Evolutionary conservation across 1,140 invertebrate genomes (phyloP), one percentile per base, ranked within the genome.

Genomic region (Chymomyza costata): DNA sequence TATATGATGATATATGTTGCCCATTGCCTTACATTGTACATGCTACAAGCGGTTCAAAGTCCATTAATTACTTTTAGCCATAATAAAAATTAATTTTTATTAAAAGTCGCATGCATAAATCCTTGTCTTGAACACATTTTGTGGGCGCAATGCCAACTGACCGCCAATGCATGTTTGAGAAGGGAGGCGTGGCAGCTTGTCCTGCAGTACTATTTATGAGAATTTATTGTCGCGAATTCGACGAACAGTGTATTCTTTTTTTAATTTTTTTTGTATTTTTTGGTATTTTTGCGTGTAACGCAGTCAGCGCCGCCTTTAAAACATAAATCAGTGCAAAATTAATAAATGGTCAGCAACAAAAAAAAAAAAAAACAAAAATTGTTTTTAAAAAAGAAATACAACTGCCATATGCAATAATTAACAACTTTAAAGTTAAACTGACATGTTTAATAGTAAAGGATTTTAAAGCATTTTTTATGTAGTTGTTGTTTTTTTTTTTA

Each of bases 21-120:
- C 21, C 8, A 25, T 3, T 25, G 21, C 3, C 21, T 25, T 50
- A 38, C 65, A 76, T 74, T n/a, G n/a, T n/a, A 60, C 70, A 76
- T 74, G 70, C 76, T 69, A 65, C 53, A 62, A 66, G 64, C 49
- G 43, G 58, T 49, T 76, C 70, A 43, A 58, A 65, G 62, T 76
- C 71, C 71, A 76, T 76, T 76, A 76, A 76, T 76, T 76, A 76
- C 71, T 76, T 76, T 76, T 78, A 71, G 66, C 65, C 57, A 66
- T 78, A 76, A 76, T 76, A 76, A 76, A 78, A 76, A 76, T 76
- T 76, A 76, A 76, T 76, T 76, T 78, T 78, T 76, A 76, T 76
- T 76, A 76, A 76, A 76, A 76, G 71, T 76, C 71, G 46, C 38
- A 39, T 56, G 66, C 66, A 76, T 76, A 76, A 76, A 76, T 76